Evolutionary conservation across 2,888 invertebrate genomes (phyloP).

Genomic region (Torymus texanus): DNA sequence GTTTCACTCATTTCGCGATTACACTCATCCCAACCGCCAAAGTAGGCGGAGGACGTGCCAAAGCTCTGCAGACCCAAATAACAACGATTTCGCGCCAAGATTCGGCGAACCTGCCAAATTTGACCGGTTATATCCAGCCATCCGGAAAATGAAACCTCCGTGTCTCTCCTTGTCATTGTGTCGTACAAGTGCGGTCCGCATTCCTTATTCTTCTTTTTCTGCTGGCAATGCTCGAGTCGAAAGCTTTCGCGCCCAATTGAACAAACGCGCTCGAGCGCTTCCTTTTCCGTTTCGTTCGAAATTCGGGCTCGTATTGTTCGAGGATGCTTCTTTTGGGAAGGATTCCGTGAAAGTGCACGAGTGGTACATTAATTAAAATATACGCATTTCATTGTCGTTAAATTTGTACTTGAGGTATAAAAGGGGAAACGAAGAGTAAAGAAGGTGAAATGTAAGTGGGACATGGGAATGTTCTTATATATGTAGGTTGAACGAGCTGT

Average conservation of each 20-base stretch:
- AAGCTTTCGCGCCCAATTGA: neutral
- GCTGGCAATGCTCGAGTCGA: neutral
- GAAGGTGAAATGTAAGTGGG: neutral
- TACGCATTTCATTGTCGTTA: neutral
- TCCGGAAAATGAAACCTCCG: slow-evolving; percentile 51
- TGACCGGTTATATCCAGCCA: slow-evolving; percentile 35
- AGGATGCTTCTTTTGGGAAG: neutral
- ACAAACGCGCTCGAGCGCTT: no score
- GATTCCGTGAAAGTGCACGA: neutral
- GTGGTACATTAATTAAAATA: neutral
- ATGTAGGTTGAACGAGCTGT: neutral
- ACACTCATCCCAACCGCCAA: neutral
- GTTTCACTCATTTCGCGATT: neutral
- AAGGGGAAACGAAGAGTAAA: neutral
- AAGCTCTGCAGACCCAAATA: slow-evolving; percentile 4
- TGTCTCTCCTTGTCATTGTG: slow-evolving; percentile 29
- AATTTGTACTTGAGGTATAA: neutral
- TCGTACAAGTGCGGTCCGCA: slow-evolving; percentile 10
- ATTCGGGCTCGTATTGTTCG: no score
- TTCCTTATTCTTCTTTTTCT: slow-evolving; percentile 4
- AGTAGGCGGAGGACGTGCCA: neutral
- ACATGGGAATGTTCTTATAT: slow-evolving; percentile 5
- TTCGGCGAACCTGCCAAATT: slow-evolving; percentile 63
- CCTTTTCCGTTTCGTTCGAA: neutral
- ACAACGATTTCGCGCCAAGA: slow-evolving; percentile 61